Base-by-base conservation (phyloP, 2,113 vertebrate genomes). In the Microcebus jonahi region DNA sequence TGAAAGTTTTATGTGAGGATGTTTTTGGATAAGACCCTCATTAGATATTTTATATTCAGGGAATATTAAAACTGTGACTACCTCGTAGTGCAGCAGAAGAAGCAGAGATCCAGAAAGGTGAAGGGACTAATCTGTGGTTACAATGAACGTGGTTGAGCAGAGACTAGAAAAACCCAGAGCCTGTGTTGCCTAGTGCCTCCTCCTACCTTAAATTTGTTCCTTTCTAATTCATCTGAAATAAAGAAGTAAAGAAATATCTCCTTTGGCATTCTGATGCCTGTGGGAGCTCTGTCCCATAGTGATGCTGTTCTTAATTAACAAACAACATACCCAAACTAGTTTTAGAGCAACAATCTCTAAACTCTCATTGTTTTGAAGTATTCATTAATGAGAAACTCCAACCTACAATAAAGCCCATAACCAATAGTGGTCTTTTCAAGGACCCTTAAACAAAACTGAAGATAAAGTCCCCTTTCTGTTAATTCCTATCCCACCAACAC, bases 281-380 rank as follows among this genome's bases (percentile, higher is more conserved):
- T 67, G 20, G 65, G 61, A 90, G 9, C 42, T 95, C 34, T 83
- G 15, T 90, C 20, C 17, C 48, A 73, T 15, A 75, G 48, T 85
- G 48, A 89, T 83, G 57, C 31, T 85, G 57, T 85, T 86, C 63
- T 88, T 73, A 48, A 91, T 71, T 31, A 93, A 82, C 23, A 86
- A 88, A 95, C 18, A 90, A 57, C 45, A 53, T 36, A 91, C 45
- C 9, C 65, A 65, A 90, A 70, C 9, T 70, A 81, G 71, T 67
- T 96, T 85, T 96, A 96, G 39, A 94, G 76, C 85, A 96, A 92
- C 6, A 59, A 90, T 81, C 63, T 61, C 86, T 63, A 85, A 96
- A 75, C 13, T 67, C 36, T 65, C n/a, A 57, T 50, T 86, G 14
- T 92, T 97, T 93, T 81, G 82, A 50, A 91, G 27, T 90, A 93